Conservation (phyloP, 1,140 invertebrate genomes). For the Stegodyphus mimosarum region DNA sequence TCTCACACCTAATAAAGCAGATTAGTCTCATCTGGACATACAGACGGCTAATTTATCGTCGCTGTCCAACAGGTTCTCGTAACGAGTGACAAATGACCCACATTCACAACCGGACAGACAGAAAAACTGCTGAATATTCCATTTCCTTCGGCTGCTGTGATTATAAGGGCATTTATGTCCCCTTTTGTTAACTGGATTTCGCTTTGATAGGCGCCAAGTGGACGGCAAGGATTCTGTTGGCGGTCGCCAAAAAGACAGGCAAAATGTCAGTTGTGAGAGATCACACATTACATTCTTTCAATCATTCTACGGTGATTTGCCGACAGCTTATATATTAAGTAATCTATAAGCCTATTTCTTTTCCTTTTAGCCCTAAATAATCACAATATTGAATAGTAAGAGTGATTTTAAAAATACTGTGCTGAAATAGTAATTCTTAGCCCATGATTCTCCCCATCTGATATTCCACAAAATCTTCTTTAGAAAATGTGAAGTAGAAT, state of each 20-base stretch:
- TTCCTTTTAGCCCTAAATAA: too few species aligned
- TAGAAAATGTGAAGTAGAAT: too few species aligned
- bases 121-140: conserved; percentile 45
- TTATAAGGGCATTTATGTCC: conserved; percentile 8
- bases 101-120: background rate
- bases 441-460: too few species aligned
- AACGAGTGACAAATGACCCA: conserved; percentile 9
- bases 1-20: too few species aligned
- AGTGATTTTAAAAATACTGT: too few species aligned
- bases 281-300: too few species aligned
- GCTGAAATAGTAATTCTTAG: too few species aligned
- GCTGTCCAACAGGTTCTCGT: conserved; percentile 28
- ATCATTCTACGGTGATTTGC: background rate
- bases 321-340: background rate
- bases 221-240: background rate
- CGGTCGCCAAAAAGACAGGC: background rate
- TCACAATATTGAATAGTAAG: too few species aligned
- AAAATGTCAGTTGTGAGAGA: too few species aligned
- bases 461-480: too few species aligned
- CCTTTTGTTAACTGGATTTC: too few species aligned
- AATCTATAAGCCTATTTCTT: background rate
- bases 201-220: background rate
- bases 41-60: background rate
- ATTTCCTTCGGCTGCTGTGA: conserved; percentile 5
- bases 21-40: background rate